Conservation (phyloP, 1,140 invertebrate species). For the Lanistes nyassanus region DNA sequence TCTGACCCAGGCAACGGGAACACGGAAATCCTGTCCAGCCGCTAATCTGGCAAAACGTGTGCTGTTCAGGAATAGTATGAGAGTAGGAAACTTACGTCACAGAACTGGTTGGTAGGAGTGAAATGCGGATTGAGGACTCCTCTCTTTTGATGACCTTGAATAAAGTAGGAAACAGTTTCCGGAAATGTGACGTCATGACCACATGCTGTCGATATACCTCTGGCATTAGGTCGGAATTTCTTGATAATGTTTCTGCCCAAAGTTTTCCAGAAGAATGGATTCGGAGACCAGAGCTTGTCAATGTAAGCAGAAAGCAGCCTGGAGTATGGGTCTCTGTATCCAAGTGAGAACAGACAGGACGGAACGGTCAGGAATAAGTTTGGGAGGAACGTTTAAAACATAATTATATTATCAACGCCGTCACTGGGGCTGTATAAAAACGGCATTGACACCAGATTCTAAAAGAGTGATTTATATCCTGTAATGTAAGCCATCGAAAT, state of each 20-base stretch:
- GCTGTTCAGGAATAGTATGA: no score
- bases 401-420: not conserved
- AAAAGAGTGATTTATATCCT: not conserved
- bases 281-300: constrained; percentile 59
- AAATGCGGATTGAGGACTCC: constrained; percentile 46
- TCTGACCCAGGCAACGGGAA: no score
- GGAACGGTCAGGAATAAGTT: not conserved
- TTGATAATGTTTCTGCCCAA: constrained; percentile 44
- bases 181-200: constrained; percentile 57
- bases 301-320: constrained; percentile 53
- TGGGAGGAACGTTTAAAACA: not conserved
- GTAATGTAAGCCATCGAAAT: not conserved
- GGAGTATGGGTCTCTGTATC: constrained; percentile 47
- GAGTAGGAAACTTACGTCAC: constrained; percentile 18
- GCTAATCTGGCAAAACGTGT: no score
- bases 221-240: constrained; percentile 34
- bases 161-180: constrained; percentile 53
- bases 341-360: not conserved
- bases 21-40: not conserved
- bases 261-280: constrained; percentile 51
- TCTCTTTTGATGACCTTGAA: constrained; percentile 39
- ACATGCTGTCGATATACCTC: constrained; percentile 38
- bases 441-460: not conserved
- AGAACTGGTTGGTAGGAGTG: constrained; percentile 52
- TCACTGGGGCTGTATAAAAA: not conserved